Base-by-base conservation (phyloP, 2,113 vertebrate genomes). In the Elgaria multicarinata region DNA sequence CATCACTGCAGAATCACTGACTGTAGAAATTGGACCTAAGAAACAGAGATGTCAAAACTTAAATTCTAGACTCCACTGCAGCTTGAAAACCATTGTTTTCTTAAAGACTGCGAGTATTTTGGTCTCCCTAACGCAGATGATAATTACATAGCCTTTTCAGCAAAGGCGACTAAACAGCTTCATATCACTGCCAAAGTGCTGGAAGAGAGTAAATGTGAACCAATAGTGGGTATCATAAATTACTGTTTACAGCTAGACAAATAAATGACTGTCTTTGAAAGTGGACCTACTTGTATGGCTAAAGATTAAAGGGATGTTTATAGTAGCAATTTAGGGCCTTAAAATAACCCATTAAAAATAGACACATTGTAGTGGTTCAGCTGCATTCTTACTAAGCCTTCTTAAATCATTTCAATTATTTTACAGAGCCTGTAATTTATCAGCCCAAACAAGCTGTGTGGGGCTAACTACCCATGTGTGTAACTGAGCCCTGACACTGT, bases 371-470 rank as follows among this genome's bases (percentile, higher is more conserved):
- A 77, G 88, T 85, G 46, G 50, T 95, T 95, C 95, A 96, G 93
- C 93, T 95, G 90, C 90, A 67, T 90, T 91, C 94, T 84, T 77
- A 88, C 83, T 86, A 90, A 93, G 89, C 2, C 85, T 44, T 90
- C 92, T 96, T 93, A 95, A 97, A 95, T 94, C 84, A 90, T 91
- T 92, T 74, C 89, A 50, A 28, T 94, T 96, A 96, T 91, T 97
- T 96, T 95, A 96, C 94, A 87, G 67, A 96, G 92, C 88, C 92
- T 93, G 89, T 89, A 96, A 97, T 96, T 97, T 92, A 97, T 92
- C 90, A 93, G 92, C 91, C 88, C 76, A 94, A 96, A 75, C 94
- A 95, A 86, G n/a, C 79, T 67, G n/a, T 76, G 71, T 50, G 53
- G 44, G 80, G 55, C 71, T 72, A 88, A 88, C 77, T 50, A 76